Percentiles rank a stretch among this genome's conserved stretches.
Conservation (phyloP, 2,797 vertebrate genomes). For the Lophotriccus pileatus region DNA sequence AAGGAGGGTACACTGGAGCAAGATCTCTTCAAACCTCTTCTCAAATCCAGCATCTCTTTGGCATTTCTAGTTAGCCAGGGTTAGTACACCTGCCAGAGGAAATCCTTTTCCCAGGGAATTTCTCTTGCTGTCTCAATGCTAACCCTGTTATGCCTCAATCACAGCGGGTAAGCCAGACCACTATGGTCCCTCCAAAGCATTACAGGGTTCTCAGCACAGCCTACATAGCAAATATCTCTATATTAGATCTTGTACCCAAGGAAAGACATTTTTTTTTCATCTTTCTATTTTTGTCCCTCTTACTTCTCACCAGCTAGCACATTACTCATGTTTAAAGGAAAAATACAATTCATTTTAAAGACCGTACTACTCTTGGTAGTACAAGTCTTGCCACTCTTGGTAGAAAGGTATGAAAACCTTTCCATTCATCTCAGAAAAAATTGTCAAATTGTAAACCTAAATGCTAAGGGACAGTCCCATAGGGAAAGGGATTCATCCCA, state of each 20-base stretch:
- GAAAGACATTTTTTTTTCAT: background rate
- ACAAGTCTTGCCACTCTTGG: no score
- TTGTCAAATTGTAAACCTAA: background rate
- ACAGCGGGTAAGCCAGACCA: background rate
- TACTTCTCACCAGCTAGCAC: background rate
- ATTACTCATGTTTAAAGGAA: background rate
- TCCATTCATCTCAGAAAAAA: background rate
- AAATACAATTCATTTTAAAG: background rate
- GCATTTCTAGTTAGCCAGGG: background rate
- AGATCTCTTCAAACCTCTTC: background rate
- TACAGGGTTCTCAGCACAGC: background rate
- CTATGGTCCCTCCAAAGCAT: background rate
- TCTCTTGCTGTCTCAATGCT: background rate
- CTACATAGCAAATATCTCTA: background rate
- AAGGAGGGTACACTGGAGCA: background rate
- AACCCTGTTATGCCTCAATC: background rate
- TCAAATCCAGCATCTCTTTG: background rate
- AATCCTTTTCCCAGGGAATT: background rate
- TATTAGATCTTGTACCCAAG: background rate
- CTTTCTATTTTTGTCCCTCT: background rate
- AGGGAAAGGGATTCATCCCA: background rate
- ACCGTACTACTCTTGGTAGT: background rate
- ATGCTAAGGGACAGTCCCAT: background rate
- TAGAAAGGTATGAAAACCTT: background rate
- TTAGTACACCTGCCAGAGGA: background rate